Base-by-base conservation (phyloP, 2,797 vertebrate genomes). In the Syngnathus acus region DNA sequence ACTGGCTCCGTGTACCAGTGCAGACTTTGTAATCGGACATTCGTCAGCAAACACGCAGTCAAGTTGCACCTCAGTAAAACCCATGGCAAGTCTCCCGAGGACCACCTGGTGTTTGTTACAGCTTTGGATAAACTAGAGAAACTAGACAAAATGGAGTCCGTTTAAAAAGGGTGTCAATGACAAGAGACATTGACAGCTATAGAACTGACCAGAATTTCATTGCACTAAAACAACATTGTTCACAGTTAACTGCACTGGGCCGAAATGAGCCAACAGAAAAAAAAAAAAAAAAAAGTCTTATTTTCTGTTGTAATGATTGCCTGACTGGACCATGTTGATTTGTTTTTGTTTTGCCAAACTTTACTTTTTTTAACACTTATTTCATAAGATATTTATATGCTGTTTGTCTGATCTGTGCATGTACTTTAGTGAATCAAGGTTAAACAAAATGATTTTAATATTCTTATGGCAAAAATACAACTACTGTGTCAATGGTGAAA, bases 41-140 rank as follows among this genome's bases (percentile, higher is more conserved):
- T 99, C 89, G 96, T 96, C 87, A 99, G 97, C 93, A 99, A 99
- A 86, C 97, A 99, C 77, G 97, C 97, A 82, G 96, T 99, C 87
- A 99, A 99, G 92, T 95, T 99, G 92, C 97, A 99, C 93, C 95
- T 99, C 89, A 99, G 97, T 86, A 99, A 99, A 94, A 99, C 97
- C 81, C 97, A 99, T 45, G 95, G 96, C 89, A 99, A 99, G 91
- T 99, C 97, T 89, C 97, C 97, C 19, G 97, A 99, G 93, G 97
- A 99, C 93, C 97, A 99, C 91, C 93, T 99, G 90, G 95, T 99
- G 90, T 99, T 96, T 83, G 97, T 99, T 90, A 95, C 93, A 58
- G 95, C 97, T 92, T 87, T 98, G 90, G 97, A 98, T 89, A 98
- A 98, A 91, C 90, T 98, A 88, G 97, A 98, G 87, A 98, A 98